Evolutionary conservation across 2,888 invertebrate genomes (phyloP), one percentile per base, ranked within the genome.

Genomic region (Pocota personata): DNA sequence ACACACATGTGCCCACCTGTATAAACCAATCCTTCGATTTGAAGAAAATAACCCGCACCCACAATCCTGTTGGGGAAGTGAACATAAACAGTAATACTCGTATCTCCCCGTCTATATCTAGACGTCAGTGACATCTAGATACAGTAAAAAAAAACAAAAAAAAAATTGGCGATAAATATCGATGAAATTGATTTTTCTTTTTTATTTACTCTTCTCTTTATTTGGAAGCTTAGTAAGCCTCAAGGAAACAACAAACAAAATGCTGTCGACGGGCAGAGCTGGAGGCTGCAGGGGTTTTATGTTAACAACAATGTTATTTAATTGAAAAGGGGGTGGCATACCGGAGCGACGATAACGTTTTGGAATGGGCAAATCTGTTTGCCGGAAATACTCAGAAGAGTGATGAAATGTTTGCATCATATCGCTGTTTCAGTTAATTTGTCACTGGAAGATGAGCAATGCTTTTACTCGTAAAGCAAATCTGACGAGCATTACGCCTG

Each of bases 141-240:
- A 32, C 30, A 16, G 24, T 14, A 60, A 50, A 43, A 8, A 46
- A 46, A 43, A 1, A 64, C 46, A 40, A 48, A 79, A 66, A 35
- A 43, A 62, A 46, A 50, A 52, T 62, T 67, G 50, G 40, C 67
- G 72, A 83, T 83, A 83, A 83, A 83, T 83, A 83, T 78, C 78
- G 83, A 83, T 48, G 50, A 72, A 83, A 83, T 83, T 83, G 67
- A 73, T 83, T 83, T 78, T 58, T 48, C n/a, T 58, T 57, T 50
- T 72, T 52, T 67, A 60, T 62, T 67, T 60, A 78, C 30, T 62
- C 35, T 72, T 58, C 24, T 32, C 43, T 60, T 83, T 77, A 66
- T 77, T 73, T 60, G 58, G 32, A 32, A 58, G 37, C 32, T 52
- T 40, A 43, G 69, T 37, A 55, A 82, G 77, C 82, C 71, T 66